Base-by-base conservation (phyloP, 2,888 invertebrate genomes). In the Heteromurus nitidus region DNA sequence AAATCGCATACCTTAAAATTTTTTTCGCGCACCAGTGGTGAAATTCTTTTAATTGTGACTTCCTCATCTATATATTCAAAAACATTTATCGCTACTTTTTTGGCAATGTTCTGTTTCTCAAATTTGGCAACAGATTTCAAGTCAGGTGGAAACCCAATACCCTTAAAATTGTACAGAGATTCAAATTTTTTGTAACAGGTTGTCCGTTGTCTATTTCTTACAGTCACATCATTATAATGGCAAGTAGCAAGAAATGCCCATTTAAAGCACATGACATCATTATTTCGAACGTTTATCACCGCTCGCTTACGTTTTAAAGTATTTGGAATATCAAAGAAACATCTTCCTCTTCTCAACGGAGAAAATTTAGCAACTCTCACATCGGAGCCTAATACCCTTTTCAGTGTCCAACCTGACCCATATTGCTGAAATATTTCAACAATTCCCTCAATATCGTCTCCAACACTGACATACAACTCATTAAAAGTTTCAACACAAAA, bases 31-130 rank as follows among this genome's bases (percentile, higher is more conserved):
- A 22, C 11, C 2, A 24, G 7, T 9, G 62, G 69, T 13, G 77
- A 77, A 5, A 77, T 68, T 20, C 76, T 26, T 20, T n/a, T 50
- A 1, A 69, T 26, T n/a, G 28, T 1, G 24, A 73, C 9, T 20
- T 24, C 28, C 16, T n/a, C 50, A 44, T 47, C 42, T 11, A 2
- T 9, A 24, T 16, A 47, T 28, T 76, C 76, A 68, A 76, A 76
- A 20, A 76, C 58, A 28, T 76, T 76, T 0, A 76, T 44, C 1
- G 76, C 76, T 28, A 76, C 20, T 28, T 67, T 67, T 58, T 58
- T 53, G 1, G 3, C 1, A 2, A 3, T 16, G 24, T 76, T 76
- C 26, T 36, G n/a, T 42, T 42, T 26, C 31, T 76, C 76, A 58
- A 76, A 76, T 26, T 68, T 53, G 1, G 28, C 3, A 55, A 76